Percentiles rank a stretch among this genome's conserved stretches.
phyloP scores from a whole-genome alignment of 2,797 vertebrate species.

The Acomys russatus region DNA sequence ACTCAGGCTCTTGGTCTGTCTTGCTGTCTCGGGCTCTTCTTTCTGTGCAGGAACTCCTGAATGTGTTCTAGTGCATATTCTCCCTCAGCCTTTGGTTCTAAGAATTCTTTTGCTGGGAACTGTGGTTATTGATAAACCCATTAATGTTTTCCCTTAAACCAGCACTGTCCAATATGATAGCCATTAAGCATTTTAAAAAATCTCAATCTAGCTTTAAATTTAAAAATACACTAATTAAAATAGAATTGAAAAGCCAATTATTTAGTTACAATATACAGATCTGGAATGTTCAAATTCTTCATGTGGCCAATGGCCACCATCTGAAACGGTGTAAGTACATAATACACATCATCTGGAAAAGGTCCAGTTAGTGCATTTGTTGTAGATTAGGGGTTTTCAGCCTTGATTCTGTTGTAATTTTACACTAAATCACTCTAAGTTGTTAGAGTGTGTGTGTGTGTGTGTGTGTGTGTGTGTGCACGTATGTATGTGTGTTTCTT shows the following conservation, averaged over 20 bases:
- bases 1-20: not conserved
- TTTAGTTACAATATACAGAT: not conserved
- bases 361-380: not conserved
- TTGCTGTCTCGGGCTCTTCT: not conserved
- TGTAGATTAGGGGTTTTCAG: not conserved
- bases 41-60: not conserved
- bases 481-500: not conserved
- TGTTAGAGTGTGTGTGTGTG: not conserved
- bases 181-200: not conserved
- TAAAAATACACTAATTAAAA: slow-evolving; percentile 36
- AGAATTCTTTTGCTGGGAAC: not conserved
- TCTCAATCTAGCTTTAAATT: not conserved
- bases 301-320: not conserved
- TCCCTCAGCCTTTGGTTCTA: not conserved
- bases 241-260: slow-evolving; percentile 6
- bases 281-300: not conserved
- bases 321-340: not conserved
- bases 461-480: too few relatives aligned
- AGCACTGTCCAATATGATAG: not conserved
- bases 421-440: not conserved
- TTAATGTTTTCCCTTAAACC: not conserved
- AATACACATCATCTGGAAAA: not conserved
- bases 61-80: not conserved
- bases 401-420: not conserved
- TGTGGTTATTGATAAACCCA: not conserved